A percentile compares a stretch with the other conserved stretches of the same genome.
phyloP scores from a whole-genome alignment of 2,888 invertebrate genomes.

The Blomia tropicalis region DNA sequence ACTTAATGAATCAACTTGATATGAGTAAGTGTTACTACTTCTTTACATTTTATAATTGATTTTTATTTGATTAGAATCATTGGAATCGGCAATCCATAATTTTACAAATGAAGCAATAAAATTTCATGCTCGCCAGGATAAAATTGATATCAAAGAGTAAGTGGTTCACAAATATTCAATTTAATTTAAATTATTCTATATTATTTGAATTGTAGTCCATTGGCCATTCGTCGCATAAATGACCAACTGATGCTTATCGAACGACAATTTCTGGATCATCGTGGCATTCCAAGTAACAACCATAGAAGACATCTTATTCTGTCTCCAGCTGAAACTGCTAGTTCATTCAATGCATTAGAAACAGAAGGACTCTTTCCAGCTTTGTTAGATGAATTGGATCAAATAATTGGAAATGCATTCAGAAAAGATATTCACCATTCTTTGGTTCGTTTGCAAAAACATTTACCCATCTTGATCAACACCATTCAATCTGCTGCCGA shows the following conservation, averaged over 20 bases:
- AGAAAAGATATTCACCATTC: conserved; percentile 10
- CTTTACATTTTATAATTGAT: neutral
- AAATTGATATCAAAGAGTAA: conserved; percentile 29
- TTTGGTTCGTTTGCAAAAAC: neutral
- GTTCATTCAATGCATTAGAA: conserved; percentile 11
- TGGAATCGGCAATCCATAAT: conserved; percentile 28
- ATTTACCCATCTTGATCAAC: conserved; percentile 9
- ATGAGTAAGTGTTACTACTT: conserved; percentile 15
- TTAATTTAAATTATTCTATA: neutral
- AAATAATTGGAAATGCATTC: conserved; percentile 18
- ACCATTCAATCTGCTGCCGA: conserved; percentile 9
- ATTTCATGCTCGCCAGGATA: conserved; percentile 29
- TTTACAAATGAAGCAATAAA: conserved; percentile 29
- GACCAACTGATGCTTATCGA: conserved; percentile 31
- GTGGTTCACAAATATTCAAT: neutral
- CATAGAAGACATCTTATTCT: conserved; percentile 23
- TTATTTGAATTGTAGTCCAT: conserved; percentile 24
- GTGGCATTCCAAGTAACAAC: conserved; percentile 28
- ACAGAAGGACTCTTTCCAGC: conserved; percentile 28
- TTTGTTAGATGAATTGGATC: conserved; percentile 28
- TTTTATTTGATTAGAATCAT: conserved; percentile 20
- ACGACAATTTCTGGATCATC: conserved; percentile 30
- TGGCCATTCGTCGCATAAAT: conserved; percentile 31
- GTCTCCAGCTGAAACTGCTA: conserved; percentile 23
- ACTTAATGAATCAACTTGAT: conserved; percentile 7